Conservation (phyloP, 2,888 invertebrate genomes). For the Hirtodrosophila alboralis region DNA sequence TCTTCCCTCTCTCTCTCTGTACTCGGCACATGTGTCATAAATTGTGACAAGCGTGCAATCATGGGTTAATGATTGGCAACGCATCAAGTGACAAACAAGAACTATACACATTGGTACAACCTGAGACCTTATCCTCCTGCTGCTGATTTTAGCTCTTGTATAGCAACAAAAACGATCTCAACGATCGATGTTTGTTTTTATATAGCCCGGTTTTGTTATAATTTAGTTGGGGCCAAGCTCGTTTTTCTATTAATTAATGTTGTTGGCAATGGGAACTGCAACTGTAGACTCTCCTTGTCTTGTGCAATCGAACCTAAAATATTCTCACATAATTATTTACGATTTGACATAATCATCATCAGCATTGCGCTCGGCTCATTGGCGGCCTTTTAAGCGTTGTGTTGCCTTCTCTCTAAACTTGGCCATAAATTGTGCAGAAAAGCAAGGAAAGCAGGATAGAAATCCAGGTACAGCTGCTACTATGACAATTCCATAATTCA, state of each 20-base stretch:
- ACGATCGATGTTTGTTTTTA: constrained; percentile 56
- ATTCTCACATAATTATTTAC: constrained; percentile 82
- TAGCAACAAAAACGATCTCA: constrained; percentile 18
- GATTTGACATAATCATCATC: constrained; percentile 80
- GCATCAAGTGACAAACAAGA: constrained; percentile 61
- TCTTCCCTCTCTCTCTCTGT: too few species aligned
- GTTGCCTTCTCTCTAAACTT: too few species aligned
- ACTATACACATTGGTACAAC: constrained; percentile 16
- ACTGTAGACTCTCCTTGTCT: too few species aligned
- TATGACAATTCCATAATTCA: constrained; percentile 47
- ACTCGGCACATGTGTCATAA: constrained; percentile 49
- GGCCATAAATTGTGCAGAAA: constrained; percentile 32
- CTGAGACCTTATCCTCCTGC: constrained; percentile 32
- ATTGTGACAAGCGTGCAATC: constrained; percentile 61
- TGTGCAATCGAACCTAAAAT: too few species aligned
- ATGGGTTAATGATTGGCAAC: constrained; percentile 64
- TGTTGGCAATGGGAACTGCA: constrained; percentile 39
- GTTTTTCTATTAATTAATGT: constrained; percentile 74
- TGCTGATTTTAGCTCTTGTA: constrained; percentile 28
- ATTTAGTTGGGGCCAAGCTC: constrained; percentile 65
- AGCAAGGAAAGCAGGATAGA: too few species aligned
- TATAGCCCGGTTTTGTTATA: constrained; percentile 52
- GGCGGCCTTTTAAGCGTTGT: constrained; percentile 33
- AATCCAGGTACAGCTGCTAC: constrained; percentile 10
- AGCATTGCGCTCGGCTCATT: constrained; percentile 17